These are phyloP conservation scores for Ptychochromis oligacanthus DNA, from an alignment of 2,113 vertebrate species.

Conservation along the genomic window DNA sequence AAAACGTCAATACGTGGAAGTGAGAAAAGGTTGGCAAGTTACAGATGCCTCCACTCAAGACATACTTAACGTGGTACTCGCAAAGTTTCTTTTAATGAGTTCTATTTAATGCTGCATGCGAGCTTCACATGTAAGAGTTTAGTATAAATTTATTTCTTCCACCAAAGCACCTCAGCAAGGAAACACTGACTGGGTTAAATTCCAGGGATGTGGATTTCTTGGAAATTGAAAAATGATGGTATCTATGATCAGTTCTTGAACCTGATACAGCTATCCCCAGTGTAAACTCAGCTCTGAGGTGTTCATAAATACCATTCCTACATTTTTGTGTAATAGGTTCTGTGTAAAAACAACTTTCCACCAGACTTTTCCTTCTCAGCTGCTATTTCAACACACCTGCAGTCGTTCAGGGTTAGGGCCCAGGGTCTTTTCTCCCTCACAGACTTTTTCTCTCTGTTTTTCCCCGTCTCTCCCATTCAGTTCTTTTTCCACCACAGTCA, in stretches of 20 bases:
- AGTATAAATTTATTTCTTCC: neutral
- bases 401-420: neutral
- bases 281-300: neutral
- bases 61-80: neutral
- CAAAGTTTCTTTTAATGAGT: too few species aligned
- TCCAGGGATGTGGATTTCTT: too few species aligned
- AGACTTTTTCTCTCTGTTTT: neutral
- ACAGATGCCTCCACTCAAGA: neutral
- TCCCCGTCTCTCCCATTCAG: neutral
- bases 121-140: neutral
- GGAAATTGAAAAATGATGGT: neutral
- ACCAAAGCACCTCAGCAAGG: neutral
- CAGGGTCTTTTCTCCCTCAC: neutral
- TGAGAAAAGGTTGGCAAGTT: neutral
- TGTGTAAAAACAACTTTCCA: slow-evolving; percentile 25
- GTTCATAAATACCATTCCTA: slow-evolving; percentile 32
- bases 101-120: neutral
- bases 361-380: slow-evolving; percentile 22
- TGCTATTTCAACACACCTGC: slow-evolving; percentile 33
- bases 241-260: neutral
- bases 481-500: slow-evolving; percentile 61
- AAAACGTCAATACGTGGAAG: neutral
- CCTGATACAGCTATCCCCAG: neutral
- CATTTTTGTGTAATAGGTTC: slow-evolving; percentile 43
- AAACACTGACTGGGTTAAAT: neutral